Percentiles rank a stretch among this genome's conserved stretches.
Evolutionary conservation across 2,797 vertebrate genomes (phyloP).

Genomic region (Tokudaia muenninki): DNA sequence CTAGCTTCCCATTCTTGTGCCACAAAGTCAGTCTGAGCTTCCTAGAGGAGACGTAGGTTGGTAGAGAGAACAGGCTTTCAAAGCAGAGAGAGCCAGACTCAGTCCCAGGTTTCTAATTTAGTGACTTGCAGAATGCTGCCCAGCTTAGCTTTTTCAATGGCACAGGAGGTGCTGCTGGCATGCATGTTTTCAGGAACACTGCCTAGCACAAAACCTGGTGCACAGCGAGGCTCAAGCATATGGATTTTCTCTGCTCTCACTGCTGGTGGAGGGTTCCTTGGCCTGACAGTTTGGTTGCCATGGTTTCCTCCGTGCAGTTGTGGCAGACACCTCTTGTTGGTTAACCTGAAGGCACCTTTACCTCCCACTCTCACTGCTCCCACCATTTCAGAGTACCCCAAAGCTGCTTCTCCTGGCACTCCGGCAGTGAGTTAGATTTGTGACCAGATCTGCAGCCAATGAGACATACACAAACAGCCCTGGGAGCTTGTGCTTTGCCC

Average conservation of each 20-base stretch:
- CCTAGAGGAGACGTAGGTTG: background rate
- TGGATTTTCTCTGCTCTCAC: background rate
- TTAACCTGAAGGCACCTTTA: background rate
- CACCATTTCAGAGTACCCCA: background rate
- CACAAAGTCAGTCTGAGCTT: background rate
- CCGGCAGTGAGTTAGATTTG: background rate
- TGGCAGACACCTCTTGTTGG: background rate
- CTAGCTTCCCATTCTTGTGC: background rate
- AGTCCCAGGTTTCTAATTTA: background rate
- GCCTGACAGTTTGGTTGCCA: background rate
- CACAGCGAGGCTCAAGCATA: background rate
- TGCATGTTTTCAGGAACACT: background rate
- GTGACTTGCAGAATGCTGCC: background rate
- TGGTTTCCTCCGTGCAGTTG: background rate
- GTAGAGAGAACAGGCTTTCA: background rate
- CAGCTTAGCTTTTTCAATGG: background rate
- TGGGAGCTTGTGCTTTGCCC: slow-evolving; percentile 6
- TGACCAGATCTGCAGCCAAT: background rate
- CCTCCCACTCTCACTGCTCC: background rate
- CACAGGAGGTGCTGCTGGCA: background rate
- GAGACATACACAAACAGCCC: background rate
- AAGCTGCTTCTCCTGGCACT: background rate
- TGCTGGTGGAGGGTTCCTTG: background rate
- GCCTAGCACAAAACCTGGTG: background rate
- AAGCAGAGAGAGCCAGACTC: background rate